Evolutionary conservation across 2,888 invertebrate genomes (phyloP), one percentile per base, ranked within the genome.

Genomic region (Plagodis dolabraria): DNA sequence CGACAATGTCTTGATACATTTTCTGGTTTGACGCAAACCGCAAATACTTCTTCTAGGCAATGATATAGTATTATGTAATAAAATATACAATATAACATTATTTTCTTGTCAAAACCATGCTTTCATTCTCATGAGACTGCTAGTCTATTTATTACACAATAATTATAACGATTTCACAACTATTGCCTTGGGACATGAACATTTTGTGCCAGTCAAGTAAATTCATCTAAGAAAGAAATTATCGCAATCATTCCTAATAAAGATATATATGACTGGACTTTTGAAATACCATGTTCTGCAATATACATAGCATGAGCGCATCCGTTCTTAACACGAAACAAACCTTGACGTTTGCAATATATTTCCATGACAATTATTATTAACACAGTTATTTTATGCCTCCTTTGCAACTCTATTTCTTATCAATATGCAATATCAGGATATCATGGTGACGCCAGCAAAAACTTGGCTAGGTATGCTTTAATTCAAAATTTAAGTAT

Each of bases 401-500:
- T 79, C n/a, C 69, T 85, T 0, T 0, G 60, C 0, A 65, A 82
- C 62, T 83, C 87, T 0, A 66, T 82, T 7, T 57, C 81, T 8
- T 63, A 60, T 4, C 71, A 82, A 46, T 85, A 87, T 43, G 68
- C 84, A 5, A 72, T 64, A 50, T 11, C 53, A 2, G 71, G 75
- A 22, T 72, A 73, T 9, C 81, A 76, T 53, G 62, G 72, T 4
- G 85, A 85, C 54, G 82, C 80, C 0, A 79, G 80, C 55, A 86
- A 83, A 63, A 85, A 86, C 58, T 64, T 70, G 0, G 72, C 79
- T 2, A 83, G 87, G 72, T 89, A 2, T 68, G 74, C 34, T 44
- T 79, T 10, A 83, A 80, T 2, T 73, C 82, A 6, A 73, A 67
- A 0, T 63, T 80, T 0, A 87, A 88, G 66, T 85, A 80, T 61